Base-by-base conservation (phyloP, 2,113 vertebrate genomes). In the Lophura nycthemera region DNA sequence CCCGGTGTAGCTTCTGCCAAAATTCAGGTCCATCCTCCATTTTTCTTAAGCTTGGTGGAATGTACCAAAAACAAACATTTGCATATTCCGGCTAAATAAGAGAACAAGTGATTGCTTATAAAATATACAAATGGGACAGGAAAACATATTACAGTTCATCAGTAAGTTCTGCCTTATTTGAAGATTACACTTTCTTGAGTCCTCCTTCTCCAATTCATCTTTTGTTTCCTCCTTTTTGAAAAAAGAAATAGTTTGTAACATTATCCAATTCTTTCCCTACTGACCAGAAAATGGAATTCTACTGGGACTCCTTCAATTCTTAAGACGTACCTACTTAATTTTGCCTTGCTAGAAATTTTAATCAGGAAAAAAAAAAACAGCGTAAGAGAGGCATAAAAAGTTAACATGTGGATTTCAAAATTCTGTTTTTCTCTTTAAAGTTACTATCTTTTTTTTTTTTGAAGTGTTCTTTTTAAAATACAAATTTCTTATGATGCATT, bases 41-140 rank as follows among this genome's bases (percentile, higher is more conserved):
- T 45, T 93, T 89, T 93, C 98, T 97, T 67, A 98, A 96, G 88
- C 97, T 98, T 0, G 98, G 98, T 91, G 98, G 98, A 97, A 98
- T 98, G 97, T 98, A 98, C 98, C 98, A 98, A 95, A 98, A 98
- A 92, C 98, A 98, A 87, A 98, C 60, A 0, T 98, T 98, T 89
- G 98, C 97, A 64, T 98, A 98, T 92, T 98, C 98, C 0, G 98
- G 98, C 98, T 98, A 84, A 76, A 92, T 25, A 90, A 95, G 83
- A 92, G 52, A 96, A 93, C 69, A 94, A 61, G n/a, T 8, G 10
- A 73, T 45, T 73, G 13, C 3, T 82, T 78, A 52, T 10, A 12
- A 89, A 14, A 67, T 14, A 3, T 7, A 4, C 50, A 73, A 73
- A 91, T 8, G 7, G 24, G 11, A 67, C 24, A 81, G 6, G 10